Percentiles rank a stretch among this genome's conserved stretches.
These are phyloP conservation scores for Saccopteryx bilineata DNA, from an alignment of 2,113 vertebrate genomes.

Conservation along the genomic window DNA sequence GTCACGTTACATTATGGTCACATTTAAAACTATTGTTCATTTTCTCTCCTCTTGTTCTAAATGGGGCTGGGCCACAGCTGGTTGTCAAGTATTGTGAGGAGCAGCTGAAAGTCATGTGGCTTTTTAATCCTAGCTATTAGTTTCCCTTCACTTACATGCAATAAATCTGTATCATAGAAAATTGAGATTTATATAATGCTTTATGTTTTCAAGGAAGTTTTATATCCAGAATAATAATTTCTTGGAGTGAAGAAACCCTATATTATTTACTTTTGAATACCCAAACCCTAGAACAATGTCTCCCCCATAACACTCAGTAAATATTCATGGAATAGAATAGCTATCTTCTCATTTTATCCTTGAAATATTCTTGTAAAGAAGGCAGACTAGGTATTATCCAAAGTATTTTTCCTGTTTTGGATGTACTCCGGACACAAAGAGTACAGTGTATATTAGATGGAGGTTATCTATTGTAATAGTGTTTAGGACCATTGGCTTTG, in stretches of 20 bases:
- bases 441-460: neutral
- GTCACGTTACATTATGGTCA: slow-evolving; percentile 53
- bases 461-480: neutral
- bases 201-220: slow-evolving; percentile 58
- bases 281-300: slow-evolving; percentile 24
- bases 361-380: slow-evolving; percentile 30
- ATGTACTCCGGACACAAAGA: neutral
- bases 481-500: neutral
- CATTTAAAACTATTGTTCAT: slow-evolving; percentile 65
- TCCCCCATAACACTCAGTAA: neutral
- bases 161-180: slow-evolving; percentile 47
- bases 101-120: slow-evolving; percentile 58
- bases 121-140: slow-evolving; percentile 49
- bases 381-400: neutral
- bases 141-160: slow-evolving; percentile 41
- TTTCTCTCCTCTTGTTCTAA: slow-evolving; percentile 57
- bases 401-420: slow-evolving; percentile 26
- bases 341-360: slow-evolving; percentile 31
- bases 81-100: slow-evolving; percentile 61
- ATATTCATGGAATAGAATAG: slow-evolving; percentile 5
- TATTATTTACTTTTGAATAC: slow-evolving; percentile 29
- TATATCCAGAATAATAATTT: slow-evolving; percentile 53
- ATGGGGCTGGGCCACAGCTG: slow-evolving; percentile 55
- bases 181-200: neutral
- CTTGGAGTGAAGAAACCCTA: neutral